These are phyloP conservation scores for Diachrysia chrysitis DNA, from an alignment of 2,888 invertebrate genomes.

Conservation along the genomic window DNA sequence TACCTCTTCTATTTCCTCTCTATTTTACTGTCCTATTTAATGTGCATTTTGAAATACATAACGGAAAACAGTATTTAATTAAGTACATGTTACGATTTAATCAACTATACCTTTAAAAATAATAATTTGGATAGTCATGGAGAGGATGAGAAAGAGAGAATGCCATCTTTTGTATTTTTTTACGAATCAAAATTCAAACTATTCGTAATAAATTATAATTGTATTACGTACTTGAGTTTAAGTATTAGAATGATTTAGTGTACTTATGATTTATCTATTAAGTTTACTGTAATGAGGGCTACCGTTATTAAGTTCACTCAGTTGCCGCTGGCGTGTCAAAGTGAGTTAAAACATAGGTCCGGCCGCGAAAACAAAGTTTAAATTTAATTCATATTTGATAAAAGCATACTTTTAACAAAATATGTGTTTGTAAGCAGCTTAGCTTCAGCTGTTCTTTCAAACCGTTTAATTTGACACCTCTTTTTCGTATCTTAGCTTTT, in stretches of 20 bases:
- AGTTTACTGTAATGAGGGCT: slow-evolving; percentile 30
- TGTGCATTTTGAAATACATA: slow-evolving; percentile 36
- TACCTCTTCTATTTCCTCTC: slow-evolving; percentile 41
- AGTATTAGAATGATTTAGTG: slow-evolving; percentile 36
- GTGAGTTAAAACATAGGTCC: too few species aligned
- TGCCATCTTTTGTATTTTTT: slow-evolving; percentile 76
- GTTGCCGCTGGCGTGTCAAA: too few species aligned
- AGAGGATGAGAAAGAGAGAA: slow-evolving; percentile 54
- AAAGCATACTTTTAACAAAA: too few species aligned
- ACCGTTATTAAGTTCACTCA: too few species aligned
- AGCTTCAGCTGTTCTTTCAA: too few species aligned
- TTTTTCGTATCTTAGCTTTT: too few species aligned
- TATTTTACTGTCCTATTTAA: slow-evolving; percentile 43
- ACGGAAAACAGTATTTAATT: slow-evolving; percentile 12
- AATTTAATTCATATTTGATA: too few species aligned
- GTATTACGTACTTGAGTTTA: slow-evolving; percentile 18
- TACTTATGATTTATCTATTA: slow-evolving; percentile 44
- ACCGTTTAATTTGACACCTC: too few species aligned
- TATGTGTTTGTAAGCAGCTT: too few species aligned
- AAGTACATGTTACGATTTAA: slow-evolving; percentile 34
- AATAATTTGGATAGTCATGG: slow-evolving; percentile 47
- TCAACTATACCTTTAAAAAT: slow-evolving; percentile 33
- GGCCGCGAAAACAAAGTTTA: too few species aligned
- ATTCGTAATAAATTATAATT: slow-evolving; percentile 53
- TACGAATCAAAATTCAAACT: slow-evolving; percentile 65